These are phyloP conservation scores for Drosophila lacertosa DNA, from an alignment of 1,140 invertebrate species.

Conservation along the genomic window DNA sequence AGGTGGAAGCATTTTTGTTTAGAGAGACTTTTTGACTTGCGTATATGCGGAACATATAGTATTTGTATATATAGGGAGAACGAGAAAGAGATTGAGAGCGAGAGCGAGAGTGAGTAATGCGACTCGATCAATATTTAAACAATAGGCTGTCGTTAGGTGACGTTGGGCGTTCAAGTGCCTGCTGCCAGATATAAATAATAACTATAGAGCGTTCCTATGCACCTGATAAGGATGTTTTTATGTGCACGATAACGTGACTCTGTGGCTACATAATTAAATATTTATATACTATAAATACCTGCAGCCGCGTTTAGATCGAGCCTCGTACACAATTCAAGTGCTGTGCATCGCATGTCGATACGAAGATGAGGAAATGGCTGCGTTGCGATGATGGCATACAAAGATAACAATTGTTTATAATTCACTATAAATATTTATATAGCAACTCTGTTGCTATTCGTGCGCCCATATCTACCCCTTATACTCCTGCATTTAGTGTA, in stretches of 20 bases:
- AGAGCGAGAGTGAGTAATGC: slow-evolving; percentile 14
- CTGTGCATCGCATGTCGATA: slow-evolving; percentile 56
- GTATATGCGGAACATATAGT: neutral
- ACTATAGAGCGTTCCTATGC: slow-evolving; percentile 15
- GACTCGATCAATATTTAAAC: slow-evolving; percentile 42
- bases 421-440: slow-evolving; percentile 63
- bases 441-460: slow-evolving; percentile 28
- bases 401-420: slow-evolving; percentile 67
- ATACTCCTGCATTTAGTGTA: slow-evolving; percentile 1
- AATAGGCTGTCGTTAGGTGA: slow-evolving; percentile 25
- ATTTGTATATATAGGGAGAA: slow-evolving; percentile 1
- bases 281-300: neutral
- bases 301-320: slow-evolving; percentile 40
- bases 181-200: slow-evolving; percentile 15
- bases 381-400: slow-evolving; percentile 46
- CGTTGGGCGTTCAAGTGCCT: slow-evolving; percentile 18
- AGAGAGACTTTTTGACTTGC: neutral
- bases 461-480: neutral
- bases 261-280: slow-evolving; percentile 5
- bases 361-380: slow-evolving; percentile 16
- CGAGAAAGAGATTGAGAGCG: no score
- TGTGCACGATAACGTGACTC: slow-evolving; percentile 8
- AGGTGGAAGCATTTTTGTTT: neutral
- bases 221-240: slow-evolving; percentile 41
- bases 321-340: slow-evolving; percentile 41